Evolutionary conservation across 2,113 vertebrate species (phyloP), one percentile per base, ranked within the genome.

Genomic region (Pygoscelis adeliae): DNA sequence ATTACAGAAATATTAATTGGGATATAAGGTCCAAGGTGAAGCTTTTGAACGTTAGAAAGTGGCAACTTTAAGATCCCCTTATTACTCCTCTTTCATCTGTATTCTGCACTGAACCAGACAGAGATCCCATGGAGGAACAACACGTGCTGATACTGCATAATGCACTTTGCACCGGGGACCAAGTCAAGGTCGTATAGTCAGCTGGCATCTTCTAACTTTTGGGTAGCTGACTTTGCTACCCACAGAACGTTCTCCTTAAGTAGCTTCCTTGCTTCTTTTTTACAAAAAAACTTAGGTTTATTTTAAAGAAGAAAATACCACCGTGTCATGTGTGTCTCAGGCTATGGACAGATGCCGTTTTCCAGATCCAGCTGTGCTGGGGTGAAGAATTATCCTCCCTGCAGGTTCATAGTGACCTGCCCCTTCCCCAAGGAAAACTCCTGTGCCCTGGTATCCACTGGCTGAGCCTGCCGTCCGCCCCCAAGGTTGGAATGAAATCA

Each of bases 41-140:
- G 76, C 56, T 96, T 83, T 89, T 80, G 73, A 92, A 58, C 1
- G 6, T 65, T 80, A 65, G 44, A 70, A 95, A 83, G 66, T 29
- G n/a, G 66, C 47, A 76, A 87, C 30, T 85, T 87, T 96, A 91
- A 93, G 78, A 88, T 88, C 34, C 52, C 27, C 49, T 79, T 90
- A 78, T 85, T 90, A 52, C 66, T 83, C 40, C 47, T 87, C 76
- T 95, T 94, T 85, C 44, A 49, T 97, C 78, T 91, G 44, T 83
- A 85, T 85, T 92, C 92, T 92, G 40, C 59, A 66, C 62, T 89
- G 53, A 94, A 77, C 20, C 52, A 81, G 83, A 59, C n/a, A 72
- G 90, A 86, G 52, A 50, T 88, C 53, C 79, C 46, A 40, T n/a
- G 85, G 82, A 95, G 76, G 42, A 94, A 13, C 49, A 77, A 8